Percentiles rank a stretch among this genome's conserved stretches.
phyloP scores from a whole-genome alignment of 2,113 vertebrate species.

The Cervus canadensis region DNA sequence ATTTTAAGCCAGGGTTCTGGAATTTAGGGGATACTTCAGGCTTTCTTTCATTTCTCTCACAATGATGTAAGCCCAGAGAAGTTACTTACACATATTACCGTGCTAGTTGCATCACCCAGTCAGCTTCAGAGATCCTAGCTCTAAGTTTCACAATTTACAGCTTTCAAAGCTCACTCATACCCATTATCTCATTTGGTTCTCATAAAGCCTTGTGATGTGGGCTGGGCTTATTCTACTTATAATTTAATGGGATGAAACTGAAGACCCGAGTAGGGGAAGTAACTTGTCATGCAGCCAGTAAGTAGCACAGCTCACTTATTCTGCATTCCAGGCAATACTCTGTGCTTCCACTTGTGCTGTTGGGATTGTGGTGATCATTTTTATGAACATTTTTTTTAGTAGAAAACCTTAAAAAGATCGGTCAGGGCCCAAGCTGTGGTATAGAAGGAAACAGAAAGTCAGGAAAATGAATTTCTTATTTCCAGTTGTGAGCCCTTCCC shows the following conservation, averaged over 20 bases:
- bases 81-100: background rate
- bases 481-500: background rate
- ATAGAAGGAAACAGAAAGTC: background rate
- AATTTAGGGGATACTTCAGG: background rate
- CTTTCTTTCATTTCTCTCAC: background rate
- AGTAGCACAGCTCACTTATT: background rate
- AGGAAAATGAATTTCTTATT: slow-evolving; percentile 1
- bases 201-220: background rate
- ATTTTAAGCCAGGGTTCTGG: background rate
- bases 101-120: background rate
- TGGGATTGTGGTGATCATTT: slow-evolving; percentile 1
- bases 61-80: background rate
- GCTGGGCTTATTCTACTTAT: background rate
- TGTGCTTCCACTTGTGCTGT: background rate
- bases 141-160: background rate
- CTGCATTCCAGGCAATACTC: background rate
- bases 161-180: background rate
- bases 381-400: background rate
- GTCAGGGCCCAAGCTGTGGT: background rate
- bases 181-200: slow-evolving; percentile 35
- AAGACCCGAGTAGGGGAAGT: background rate
- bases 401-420: background rate
- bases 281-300: background rate
- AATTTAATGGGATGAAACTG: background rate
- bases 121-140: background rate